Conservation (phyloP, 2,113 vertebrate genomes). For the Cariama cristata region DNA sequence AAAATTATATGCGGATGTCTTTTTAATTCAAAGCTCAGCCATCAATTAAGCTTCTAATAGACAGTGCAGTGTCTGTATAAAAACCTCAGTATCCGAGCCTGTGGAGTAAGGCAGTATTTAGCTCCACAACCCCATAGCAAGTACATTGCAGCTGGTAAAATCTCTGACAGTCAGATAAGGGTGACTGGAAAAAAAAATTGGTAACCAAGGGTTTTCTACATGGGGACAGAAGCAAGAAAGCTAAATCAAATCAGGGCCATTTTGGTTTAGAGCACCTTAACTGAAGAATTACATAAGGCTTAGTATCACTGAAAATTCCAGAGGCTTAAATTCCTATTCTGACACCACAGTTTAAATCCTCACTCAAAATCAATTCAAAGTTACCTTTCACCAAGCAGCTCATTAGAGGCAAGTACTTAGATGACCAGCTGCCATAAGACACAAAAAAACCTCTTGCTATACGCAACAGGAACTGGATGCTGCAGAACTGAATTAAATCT, state of each 20-base stretch:
- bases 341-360: not conserved
- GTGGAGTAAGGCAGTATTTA: not conserved
- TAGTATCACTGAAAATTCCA: not conserved
- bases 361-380: not conserved
- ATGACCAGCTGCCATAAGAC: not conserved
- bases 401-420: not conserved
- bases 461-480: not conserved
- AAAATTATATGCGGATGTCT: accelerated
- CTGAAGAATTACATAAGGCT: not conserved
- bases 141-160: not conserved
- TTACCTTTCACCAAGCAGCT: not conserved
- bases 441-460: not conserved
- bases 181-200: not conserved
- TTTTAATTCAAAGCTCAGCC: not conserved
- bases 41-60: not conserved
- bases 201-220: not conserved
- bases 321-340: not conserved
- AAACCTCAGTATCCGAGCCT: not conserved
- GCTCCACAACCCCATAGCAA: not conserved
- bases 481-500: not conserved
- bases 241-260: not conserved
- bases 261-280: not conserved
- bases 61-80: not conserved
- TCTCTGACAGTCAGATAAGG: not conserved
- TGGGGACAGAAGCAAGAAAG: not conserved